These are phyloP conservation scores for Lagorchestes hirsutus DNA, from an alignment of 2,797 vertebrate species.

Conservation along the genomic window DNA sequence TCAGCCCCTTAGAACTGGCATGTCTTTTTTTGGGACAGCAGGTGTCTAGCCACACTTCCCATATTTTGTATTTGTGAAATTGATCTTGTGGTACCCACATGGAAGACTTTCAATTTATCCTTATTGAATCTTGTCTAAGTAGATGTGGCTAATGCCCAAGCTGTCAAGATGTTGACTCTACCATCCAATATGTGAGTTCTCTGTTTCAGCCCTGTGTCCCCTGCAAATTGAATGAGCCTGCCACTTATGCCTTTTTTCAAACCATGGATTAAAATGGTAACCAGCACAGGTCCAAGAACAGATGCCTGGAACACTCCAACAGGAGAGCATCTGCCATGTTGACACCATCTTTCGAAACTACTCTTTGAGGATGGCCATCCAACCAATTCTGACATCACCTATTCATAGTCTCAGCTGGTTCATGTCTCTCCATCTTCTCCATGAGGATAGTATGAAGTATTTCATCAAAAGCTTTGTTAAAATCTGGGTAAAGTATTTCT, in stretches of 20 bases:
- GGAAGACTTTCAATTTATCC: neutral
- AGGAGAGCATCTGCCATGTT: neutral
- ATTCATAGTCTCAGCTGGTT: neutral
- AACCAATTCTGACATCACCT: neutral
- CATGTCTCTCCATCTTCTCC: neutral
- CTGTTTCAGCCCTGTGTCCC: neutral
- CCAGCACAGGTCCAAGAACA: neutral
- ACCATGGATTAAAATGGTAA: neutral
- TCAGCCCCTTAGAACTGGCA: neutral
- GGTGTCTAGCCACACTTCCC: neutral
- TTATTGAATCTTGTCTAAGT: neutral
- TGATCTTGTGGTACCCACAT: neutral
- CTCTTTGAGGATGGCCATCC: neutral
- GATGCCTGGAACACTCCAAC: neutral
- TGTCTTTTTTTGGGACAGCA: neutral
- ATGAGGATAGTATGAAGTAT: neutral
- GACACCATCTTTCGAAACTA: neutral
- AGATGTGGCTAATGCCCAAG: neutral
- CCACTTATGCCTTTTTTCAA: neutral
- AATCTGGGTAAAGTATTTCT: neutral
- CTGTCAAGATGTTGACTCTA: neutral
- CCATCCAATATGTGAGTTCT: neutral
- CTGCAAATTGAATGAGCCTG: neutral
- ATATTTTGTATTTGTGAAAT: neutral
- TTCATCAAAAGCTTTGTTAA: neutral